Evolutionary conservation across 2,888 invertebrate genomes (phyloP).

Genomic region (Adela reaumurella): DNA sequence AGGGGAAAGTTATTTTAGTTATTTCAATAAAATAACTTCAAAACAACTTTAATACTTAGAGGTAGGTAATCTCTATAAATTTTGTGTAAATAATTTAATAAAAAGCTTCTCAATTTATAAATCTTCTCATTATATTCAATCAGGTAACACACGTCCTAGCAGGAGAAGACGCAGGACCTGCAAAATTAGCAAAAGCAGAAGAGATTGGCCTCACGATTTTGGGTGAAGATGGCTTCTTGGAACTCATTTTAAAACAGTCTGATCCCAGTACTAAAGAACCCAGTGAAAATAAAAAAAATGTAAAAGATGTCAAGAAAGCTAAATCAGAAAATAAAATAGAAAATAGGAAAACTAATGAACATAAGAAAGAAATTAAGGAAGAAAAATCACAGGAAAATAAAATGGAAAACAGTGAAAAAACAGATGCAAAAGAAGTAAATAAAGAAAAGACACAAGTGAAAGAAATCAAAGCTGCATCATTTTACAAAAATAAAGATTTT

Average conservation of each 20-base stretch:
- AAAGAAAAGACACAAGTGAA: conserved; percentile 11
- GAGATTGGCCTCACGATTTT: conserved; percentile 68
- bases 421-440: conserved; percentile 15
- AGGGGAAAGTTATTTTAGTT: no score
- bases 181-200: conserved; percentile 76
- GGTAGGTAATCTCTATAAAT: no score
- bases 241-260: conserved; percentile 66
- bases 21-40: no score
- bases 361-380: no score
- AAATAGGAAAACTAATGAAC: conserved; percentile 14
- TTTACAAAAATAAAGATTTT: background rate
- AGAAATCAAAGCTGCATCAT: conserved; percentile 8
- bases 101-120: no score
- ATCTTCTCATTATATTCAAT: no score
- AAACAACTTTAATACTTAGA: no score
- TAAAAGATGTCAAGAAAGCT: conserved; percentile 13
- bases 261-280: background rate
- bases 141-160: conserved; percentile 73
- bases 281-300: conserved; percentile 8
- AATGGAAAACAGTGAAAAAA: conserved; percentile 10
- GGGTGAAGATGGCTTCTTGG: conserved; percentile 78
- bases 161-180: conserved; percentile 83
- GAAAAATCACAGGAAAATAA: no score
- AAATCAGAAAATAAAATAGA: conserved; percentile 18
- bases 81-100: no score